A percentile compares a stretch with the other conserved stretches of the same genome.
These are phyloP conservation scores for Mastomys natalensis DNA, from an alignment of 2,113 vertebrate genomes.

Conservation along the genomic window DNA sequence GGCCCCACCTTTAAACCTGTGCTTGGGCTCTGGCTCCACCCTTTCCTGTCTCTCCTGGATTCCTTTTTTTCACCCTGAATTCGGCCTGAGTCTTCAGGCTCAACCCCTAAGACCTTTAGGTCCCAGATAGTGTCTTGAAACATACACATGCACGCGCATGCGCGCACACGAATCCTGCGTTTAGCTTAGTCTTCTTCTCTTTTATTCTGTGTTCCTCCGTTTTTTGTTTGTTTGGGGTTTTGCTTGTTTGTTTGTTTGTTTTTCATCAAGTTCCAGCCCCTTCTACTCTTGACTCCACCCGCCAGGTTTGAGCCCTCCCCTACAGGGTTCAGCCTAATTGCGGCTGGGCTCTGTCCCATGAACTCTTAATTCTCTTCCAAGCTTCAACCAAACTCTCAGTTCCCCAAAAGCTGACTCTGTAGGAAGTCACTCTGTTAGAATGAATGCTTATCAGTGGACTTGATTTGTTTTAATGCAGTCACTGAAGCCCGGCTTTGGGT, in stretches of 20 bases:
- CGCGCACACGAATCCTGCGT: background rate
- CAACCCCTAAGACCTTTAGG: background rate
- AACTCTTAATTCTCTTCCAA: background rate
- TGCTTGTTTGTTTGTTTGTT: too few relatives aligned
- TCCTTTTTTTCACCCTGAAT: background rate
- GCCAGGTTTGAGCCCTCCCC: background rate
- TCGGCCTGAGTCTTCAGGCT: background rate
- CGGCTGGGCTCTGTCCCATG: rapidly evolving
- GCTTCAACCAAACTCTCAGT: background rate
- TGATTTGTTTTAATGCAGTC: background rate
- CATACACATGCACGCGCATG: background rate
- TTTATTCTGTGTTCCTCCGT: background rate
- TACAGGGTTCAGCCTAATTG: background rate
- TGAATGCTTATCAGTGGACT: background rate
- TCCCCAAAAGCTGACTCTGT: background rate
- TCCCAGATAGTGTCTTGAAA: background rate
- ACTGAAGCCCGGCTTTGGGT: background rate
- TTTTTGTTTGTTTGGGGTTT: too few relatives aligned
- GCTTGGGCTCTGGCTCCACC: background rate
- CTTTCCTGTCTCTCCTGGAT: background rate
- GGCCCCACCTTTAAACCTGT: background rate
- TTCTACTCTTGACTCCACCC: background rate
- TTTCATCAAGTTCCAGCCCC: background rate
- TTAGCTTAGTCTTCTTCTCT: background rate
- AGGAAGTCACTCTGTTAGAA: background rate